Conservation (phyloP, 2,888 invertebrate species). For the Saturnia japonica region DNA sequence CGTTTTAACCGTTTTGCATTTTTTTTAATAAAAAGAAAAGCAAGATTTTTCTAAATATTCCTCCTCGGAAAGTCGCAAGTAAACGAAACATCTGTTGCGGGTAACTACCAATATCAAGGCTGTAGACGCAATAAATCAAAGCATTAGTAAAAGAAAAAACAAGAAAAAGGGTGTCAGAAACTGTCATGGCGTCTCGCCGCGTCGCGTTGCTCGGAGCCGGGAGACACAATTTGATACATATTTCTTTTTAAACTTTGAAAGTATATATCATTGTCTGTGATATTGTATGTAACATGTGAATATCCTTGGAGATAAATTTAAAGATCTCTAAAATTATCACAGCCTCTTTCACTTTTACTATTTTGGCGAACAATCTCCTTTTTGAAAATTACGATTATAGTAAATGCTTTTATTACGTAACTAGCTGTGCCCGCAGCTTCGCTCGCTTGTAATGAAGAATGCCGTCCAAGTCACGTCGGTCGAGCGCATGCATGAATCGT, state of each 20-base stretch:
- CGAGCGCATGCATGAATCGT: too few relatives aligned
- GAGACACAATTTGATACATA: slow-evolving; percentile 3
- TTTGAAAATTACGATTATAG: too few relatives aligned
- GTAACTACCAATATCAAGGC: slow-evolving; percentile 46
- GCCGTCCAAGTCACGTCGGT: too few relatives aligned
- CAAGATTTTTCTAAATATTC: slow-evolving; percentile 7
- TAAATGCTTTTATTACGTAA: too few relatives aligned
- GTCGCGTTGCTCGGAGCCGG: neutral
- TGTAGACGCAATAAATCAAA: slow-evolving; percentile 56
- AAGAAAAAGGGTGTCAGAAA: slow-evolving; percentile 33
- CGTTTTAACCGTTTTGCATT: neutral
- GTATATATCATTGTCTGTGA: neutral
- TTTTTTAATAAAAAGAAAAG: neutral
- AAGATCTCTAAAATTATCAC: neutral
- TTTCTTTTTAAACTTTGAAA: neutral
- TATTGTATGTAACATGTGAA: neutral
- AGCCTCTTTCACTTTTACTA: too few relatives aligned
- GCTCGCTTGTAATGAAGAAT: too few relatives aligned
- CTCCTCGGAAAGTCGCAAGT: slow-evolving; percentile 16
- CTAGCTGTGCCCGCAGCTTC: too few relatives aligned
- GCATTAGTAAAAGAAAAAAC: slow-evolving; percentile 41
- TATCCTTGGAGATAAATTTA: neutral
- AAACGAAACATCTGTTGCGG: slow-evolving; percentile 53
- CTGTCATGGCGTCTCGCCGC: slow-evolving; percentile 29
- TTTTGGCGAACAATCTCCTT: too few relatives aligned